Base-by-base conservation (phyloP, 2,888 invertebrate genomes). In the Agrilus biguttatus region DNA sequence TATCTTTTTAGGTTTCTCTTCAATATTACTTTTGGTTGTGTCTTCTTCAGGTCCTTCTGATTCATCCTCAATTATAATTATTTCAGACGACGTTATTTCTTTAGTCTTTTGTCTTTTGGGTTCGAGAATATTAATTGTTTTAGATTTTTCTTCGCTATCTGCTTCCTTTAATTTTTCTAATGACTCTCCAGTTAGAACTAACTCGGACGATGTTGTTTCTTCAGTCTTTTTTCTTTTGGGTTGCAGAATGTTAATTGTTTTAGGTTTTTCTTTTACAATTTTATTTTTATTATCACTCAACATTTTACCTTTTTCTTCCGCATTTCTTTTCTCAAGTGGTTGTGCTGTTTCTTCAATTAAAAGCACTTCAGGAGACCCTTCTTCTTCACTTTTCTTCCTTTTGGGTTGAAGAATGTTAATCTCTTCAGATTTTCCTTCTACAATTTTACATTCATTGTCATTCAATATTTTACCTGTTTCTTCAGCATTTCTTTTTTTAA, bases 1-100 rank as follows among this genome's bases (percentile, higher is more conserved):
- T 36, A 46, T 12, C 40, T 40, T 12, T 36, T 35, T 19, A 43
- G 40, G 10, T 5, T 28, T 36, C n/a, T 37, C 13, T 40, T 8
- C 19, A 33, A 17, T 19, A 13, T 28, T 28, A 33, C 40, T 19
- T 28, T 28, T 28, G 7, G 23, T 23, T 23, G 17, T 13, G 17
- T 5, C 17, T 6, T 28, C 14, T 12, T 33, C 17, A 17, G 5
- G 5, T 5, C 7, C 34, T n/a, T 33, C 34, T 40, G 10, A 17
- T 33, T 2, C 32, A 14, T 33, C 5, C 12, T 40, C 13, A 40
- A 40, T n/a, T 10, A 21, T 21, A 12, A n/a, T 33, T 28, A 37
- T 23, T 37, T 33, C 38, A 19, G 17, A 33, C 33, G 38, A 34
- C 13, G 33, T 34, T 21, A 21, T 32, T 38, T 42, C 39, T 36